Conservation (phyloP, 2,888 invertebrate species). For the Odontomyia ornata region DNA sequence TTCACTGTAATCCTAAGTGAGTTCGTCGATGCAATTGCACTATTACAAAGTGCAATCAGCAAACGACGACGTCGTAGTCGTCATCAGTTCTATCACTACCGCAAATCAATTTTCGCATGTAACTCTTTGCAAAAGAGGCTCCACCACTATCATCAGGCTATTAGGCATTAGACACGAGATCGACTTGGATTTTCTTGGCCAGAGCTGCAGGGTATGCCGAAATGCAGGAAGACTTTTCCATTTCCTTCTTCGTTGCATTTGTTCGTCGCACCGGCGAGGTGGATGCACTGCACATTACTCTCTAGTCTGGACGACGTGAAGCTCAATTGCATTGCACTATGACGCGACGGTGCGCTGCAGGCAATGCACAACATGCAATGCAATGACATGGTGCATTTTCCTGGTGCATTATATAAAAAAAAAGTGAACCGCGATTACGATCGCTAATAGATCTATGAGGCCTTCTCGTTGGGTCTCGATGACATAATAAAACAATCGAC, state of each 20-base stretch:
- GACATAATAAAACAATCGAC: constrained; percentile 30
- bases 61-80: neutral
- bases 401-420: constrained; percentile 28
- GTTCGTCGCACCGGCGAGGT: neutral
- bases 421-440: constrained; percentile 12
- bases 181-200: neutral
- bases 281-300: neutral
- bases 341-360: neutral
- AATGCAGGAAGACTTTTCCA: constrained; percentile 42
- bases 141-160: neutral
- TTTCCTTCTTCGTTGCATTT: constrained; percentile 20
- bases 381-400: constrained; percentile 31
- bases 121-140: constrained; percentile 7
- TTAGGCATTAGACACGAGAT: constrained; percentile 12
- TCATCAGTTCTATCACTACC: constrained; percentile 16
- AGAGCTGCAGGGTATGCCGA: neutral
- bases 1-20: no score
- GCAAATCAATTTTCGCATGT: constrained; percentile 29
- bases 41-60: constrained; percentile 1
- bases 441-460: constrained; percentile 2
- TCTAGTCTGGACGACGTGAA: no score
- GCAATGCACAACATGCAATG: constrained; percentile 28
- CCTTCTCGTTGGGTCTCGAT: constrained; percentile 8
- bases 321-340: neutral
- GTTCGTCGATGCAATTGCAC: neutral